Base-by-base conservation (phyloP, 2,888 invertebrate genomes). In the Drosophila atripex region DNA sequence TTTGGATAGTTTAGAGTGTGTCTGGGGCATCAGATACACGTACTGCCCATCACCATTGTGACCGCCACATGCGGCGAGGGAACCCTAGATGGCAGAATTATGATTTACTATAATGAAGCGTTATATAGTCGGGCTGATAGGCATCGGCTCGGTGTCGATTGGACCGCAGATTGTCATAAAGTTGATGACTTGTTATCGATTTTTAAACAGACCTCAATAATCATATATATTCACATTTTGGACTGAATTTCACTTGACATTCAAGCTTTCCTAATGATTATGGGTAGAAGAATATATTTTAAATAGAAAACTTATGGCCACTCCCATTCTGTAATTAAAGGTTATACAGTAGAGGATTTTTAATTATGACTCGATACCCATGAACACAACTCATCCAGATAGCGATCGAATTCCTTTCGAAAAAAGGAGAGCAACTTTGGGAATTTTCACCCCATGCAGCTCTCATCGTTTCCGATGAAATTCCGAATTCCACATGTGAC, bases 111-210 rank as follows among this genome's bases (percentile, higher is more conserved):
- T 82, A 82, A 82, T 82, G 82, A 87, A 87, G 85, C 85, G 76
- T 74, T 78, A 86, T 82, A 80, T 80, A 72, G 85, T 71, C 82
- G 69, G 46, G 61, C 53, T 76, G 87, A 86, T 80, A 79, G 80
- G 86, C 80, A 86, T 86, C 86, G 39, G 73, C 23, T 41, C 71
- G 76, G 63, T 63, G 70, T 70, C 85, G 70, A 57, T 64, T 61
- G 28, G 32, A 28, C 11, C 50, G 41, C 18, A 28, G 65, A 71
- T 56, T 52, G 49, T 73, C 86, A 66, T 84, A 84, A 84, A 84
- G 64, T 78, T 84, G 84, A 84, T 84, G 84, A 84, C 86, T 84
- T 84, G 88, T 84, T 84, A 84, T 84, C 84, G 88, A 78, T 88
- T 83, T 88, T 88, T 84, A 88, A 84, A 80, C 69, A 75, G 76